Conservation (phyloP, 2,888 invertebrate genomes). For the Diplolepis rosae region DNA sequence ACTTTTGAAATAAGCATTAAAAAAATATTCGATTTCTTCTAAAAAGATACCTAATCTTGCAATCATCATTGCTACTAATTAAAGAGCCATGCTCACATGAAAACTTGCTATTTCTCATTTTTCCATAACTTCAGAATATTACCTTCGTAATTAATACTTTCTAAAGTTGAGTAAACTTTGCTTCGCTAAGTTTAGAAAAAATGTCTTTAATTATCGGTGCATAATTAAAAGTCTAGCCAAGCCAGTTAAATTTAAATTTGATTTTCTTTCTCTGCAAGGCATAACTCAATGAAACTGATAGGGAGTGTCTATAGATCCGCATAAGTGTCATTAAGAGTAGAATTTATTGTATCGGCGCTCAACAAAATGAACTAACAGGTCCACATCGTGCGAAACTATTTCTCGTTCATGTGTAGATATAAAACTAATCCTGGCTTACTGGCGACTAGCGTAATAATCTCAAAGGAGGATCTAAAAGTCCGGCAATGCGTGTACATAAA, state of each 20-base stretch:
- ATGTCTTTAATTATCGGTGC: too few species aligned
- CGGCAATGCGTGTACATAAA: constrained; percentile 31
- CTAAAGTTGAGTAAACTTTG: neutral
- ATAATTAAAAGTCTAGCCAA: neutral
- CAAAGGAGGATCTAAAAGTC: constrained; percentile 21
- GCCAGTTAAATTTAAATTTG: neutral
- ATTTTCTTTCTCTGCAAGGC: neutral
- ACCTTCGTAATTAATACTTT: neutral
- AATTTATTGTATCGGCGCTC: constrained; percentile 12
- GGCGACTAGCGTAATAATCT: constrained; percentile 23
- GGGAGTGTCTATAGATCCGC: neutral
- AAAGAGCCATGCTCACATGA: too few species aligned
- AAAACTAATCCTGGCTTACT: constrained; percentile 30
- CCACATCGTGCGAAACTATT: constrained; percentile 22
- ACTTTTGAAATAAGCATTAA: too few species aligned
- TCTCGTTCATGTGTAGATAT: constrained; percentile 13
- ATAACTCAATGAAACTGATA: constrained; percentile 2
- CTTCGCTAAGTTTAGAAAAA: neutral
- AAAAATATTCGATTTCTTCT: too few species aligned
- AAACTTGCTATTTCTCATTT: too few species aligned
- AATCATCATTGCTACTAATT: too few species aligned
- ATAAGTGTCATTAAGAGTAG: constrained; percentile 3
- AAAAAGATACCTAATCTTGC: too few species aligned
- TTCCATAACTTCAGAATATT: neutral
- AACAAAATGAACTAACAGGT: constrained; percentile 16